A percentile compares a stretch with the other conserved stretches of the same genome.
Conservation (phyloP, 2,797 vertebrate species). For the Macropodus opercularis region DNA sequence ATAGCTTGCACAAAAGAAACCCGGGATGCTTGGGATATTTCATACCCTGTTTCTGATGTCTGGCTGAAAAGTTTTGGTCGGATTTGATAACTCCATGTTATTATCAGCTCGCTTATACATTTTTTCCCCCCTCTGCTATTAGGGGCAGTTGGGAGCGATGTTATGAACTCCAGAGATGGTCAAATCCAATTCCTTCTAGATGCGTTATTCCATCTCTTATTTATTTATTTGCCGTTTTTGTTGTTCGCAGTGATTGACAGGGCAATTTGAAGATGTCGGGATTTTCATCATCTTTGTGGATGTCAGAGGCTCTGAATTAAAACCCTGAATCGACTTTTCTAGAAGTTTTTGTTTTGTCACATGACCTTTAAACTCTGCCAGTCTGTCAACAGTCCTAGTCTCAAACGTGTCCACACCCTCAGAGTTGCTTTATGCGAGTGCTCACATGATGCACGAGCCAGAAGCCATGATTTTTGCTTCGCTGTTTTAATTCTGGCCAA, state of each 20-base stretch:
- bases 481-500: neutral
- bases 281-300: conserved; percentile 73
- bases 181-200: conserved; percentile 24
- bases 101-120: conserved; percentile 20
- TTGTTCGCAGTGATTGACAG: conserved; percentile 79
- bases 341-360: conserved; percentile 44
- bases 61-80: conserved; percentile 12
- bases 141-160: neutral
- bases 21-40: conserved; percentile 8
- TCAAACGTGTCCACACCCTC: conserved; percentile 26
- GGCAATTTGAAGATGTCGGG: conserved; percentile 79
- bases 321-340: conserved; percentile 70
- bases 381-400: conserved; percentile 46
- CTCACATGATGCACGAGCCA: conserved; percentile 7
- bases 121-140: conserved; percentile 15
- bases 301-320: conserved; percentile 78
- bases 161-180: conserved; percentile 5
- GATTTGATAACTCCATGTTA: conserved; percentile 30
- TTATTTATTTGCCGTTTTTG: conserved; percentile 66
- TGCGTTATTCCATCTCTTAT: conserved; percentile 52
- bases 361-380: conserved; percentile 61
- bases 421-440: conserved; percentile 23
- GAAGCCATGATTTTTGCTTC: conserved; percentile 6
- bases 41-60: neutral
- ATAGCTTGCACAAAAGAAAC: conserved; percentile 7